These are phyloP conservation scores for Dynastes hyllus DNA, from an alignment of 2,888 invertebrate genomes.

Conservation along the genomic window DNA sequence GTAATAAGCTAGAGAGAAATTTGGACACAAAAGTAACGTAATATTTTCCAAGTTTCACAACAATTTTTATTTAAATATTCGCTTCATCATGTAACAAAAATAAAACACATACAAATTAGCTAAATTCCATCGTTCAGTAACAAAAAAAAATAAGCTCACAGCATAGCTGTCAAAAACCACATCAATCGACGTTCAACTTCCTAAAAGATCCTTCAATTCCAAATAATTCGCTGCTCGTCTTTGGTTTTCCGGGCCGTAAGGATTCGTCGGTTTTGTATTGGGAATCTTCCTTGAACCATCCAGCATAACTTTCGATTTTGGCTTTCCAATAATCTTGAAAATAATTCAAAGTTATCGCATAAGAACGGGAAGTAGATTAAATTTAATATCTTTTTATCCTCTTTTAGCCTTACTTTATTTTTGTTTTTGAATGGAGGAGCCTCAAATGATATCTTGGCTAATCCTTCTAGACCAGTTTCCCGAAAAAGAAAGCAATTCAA, in stretches of 20 bases:
- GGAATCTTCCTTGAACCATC: slow-evolving; percentile 74
- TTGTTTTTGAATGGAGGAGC: too few relatives aligned
- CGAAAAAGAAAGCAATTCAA: too few relatives aligned
- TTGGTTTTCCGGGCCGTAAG: slow-evolving; percentile 73
- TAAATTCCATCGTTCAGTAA: slow-evolving; percentile 21
- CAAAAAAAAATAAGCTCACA: neutral
- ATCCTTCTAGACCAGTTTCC: too few relatives aligned
- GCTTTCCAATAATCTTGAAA: slow-evolving; percentile 71
- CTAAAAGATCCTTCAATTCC: slow-evolving; percentile 69
- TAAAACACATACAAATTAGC: slow-evolving; percentile 24
- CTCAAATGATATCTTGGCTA: too few relatives aligned
- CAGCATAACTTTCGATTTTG: slow-evolving; percentile 72
- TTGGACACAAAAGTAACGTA: too few relatives aligned
- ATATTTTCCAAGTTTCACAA: neutral
- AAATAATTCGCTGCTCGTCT: slow-evolving; percentile 73
- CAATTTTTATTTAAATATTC: slow-evolving; percentile 19
- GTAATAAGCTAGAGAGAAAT: too few relatives aligned
- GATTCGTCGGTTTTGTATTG: slow-evolving; percentile 72
- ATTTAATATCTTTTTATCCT: too few relatives aligned
- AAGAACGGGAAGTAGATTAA: neutral
- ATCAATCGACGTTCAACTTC: slow-evolving; percentile 56
- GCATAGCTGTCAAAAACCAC: neutral
- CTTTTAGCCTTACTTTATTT: too few relatives aligned
- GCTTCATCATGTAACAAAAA: slow-evolving; percentile 12
- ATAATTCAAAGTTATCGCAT: neutral